Percentiles rank a stretch among this genome's conserved stretches.
Conservation (phyloP, 2,113 vertebrate genomes). For the Rhipidura dahli region DNA sequence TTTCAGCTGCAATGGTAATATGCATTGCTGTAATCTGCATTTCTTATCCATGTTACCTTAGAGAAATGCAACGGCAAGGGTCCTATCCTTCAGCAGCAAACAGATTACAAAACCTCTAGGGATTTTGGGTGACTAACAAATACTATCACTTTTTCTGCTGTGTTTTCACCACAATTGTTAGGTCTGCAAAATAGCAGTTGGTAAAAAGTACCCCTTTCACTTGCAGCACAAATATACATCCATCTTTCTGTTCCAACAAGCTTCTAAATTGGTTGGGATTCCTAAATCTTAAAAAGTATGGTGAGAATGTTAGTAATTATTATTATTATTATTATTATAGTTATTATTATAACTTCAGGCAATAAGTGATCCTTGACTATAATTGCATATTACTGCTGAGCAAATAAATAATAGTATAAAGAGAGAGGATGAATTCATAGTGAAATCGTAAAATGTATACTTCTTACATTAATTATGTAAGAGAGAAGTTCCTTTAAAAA, state of each 20-base stretch:
- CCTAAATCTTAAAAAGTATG: not conserved
- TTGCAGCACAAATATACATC: not conserved
- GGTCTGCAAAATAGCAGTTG: not conserved
- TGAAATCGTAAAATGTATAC: not conserved
- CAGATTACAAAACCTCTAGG: not conserved
- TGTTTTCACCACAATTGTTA: not conserved
- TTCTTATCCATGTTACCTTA: not conserved
- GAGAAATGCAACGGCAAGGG: not conserved
- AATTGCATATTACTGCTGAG: not conserved
- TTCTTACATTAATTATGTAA: not conserved
- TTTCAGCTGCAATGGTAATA: not conserved
- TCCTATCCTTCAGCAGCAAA: not conserved
- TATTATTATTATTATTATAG: too few relatives aligned
- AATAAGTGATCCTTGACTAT: not conserved
- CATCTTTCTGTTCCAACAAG: not conserved
- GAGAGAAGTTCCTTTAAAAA: conserved; percentile 1
- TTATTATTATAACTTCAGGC: too few relatives aligned
- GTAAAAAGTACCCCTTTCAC: not conserved
- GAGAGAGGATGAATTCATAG: not conserved
- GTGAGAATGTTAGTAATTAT: not conserved
- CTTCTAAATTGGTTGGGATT: not conserved
- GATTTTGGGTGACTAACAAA: not conserved
- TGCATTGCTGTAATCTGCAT: not conserved
- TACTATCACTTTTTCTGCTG: not conserved
- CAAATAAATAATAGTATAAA: not conserved